Base-by-base conservation (phyloP, 1,140 invertebrate genomes). In the Chironomus striatipennis region DNA sequence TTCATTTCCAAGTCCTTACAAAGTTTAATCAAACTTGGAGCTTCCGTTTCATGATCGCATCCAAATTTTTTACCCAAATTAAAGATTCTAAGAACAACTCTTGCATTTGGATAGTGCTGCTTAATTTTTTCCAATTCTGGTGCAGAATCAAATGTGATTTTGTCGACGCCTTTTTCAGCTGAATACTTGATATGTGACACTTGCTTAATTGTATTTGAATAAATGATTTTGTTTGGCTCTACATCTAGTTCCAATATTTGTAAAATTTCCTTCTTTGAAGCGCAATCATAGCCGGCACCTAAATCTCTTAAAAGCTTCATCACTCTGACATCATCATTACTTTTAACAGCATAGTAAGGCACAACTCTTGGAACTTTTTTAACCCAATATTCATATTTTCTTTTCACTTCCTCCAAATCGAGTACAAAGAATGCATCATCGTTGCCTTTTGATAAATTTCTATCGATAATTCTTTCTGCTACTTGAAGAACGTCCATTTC, bases 341-440 rank as follows among this genome's bases (percentile, higher is more conserved):
- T 99, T 83, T 99, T 99, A 67, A 99, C 95, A 79, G 97, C 96
- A 85, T 99, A 99, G 84, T 92, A 95, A 7, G 98, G 96, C 74
- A 91, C 87, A 7, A 99, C 93, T 42, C 96, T 87, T 10, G 97
- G 96, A 84, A 99, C 83, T 75, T 89, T 87, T 73, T 89, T 82
- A 75, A 88, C 90, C 96, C 97, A 99, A 72, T 89, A 87, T 76
- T 90, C 86, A 83, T 93, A 90, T 79, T 97, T 94, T 6, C 88
- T 85, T 47, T 96, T 89, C 79, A 99, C 90, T 77, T 96, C 93
- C 72, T 93, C 92, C 73, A 98, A 83, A 83, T 99, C 93, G 80
- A 94, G 90, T 73, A 98, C 89, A 82, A 95, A 98, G 83, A 99
- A 98, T 57, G 97, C 90, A 82, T 98, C 94, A 82, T 97, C 93